Base-by-base conservation (phyloP, 2,113 vertebrate species). In the Xiphorhynchus elegans region DNA sequence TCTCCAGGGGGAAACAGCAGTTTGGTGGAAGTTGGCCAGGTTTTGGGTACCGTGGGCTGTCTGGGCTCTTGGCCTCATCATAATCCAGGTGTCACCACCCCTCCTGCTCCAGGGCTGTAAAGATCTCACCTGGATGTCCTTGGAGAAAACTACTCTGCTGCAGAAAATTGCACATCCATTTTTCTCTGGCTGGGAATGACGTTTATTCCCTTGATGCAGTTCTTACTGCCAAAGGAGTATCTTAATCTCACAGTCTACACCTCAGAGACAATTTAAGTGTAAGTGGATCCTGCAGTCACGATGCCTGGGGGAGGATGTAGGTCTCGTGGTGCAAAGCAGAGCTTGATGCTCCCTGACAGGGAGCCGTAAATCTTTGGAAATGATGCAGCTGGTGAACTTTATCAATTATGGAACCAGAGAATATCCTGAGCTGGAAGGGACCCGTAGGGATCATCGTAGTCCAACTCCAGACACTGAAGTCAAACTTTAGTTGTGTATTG, bases 401-500 rank as follows among this genome's bases (percentile, higher is more conserved):
- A 63, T 33, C 63, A 26, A 3, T 19, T 35, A 13, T 5, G 20
- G 40, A 60, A 67, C 12, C 33, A 24, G n/a, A 39, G 59, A 60
- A 29, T 29, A 37, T 21, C 23, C 33, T 3, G 5, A 62, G 29
- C 1, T 49, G 49, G 63, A 63, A 47, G 11, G 47, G 17, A 35
- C 13, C 6, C n/a, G 23, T 5, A 33, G 29, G 24, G 40, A 49
- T 55, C 31, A 15, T 0, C 75, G 35, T 37, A 35, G 24, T 13
- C 46, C 70, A 53, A 0, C 15, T 68, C 8, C 52, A 35, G 39
- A 21, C 39, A 47, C 1, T 0, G 0, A 62, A 55, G 13, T 10
- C 29, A 64, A 60, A 7, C 47, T 37, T 63, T 0, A 35, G 23
- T 44, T 3, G 0, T 28, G 3, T 6, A 13, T 13, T 24, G 76